phyloP scores from a whole-genome alignment of 2,888 invertebrate species.

The Macrophya alboannulata region DNA sequence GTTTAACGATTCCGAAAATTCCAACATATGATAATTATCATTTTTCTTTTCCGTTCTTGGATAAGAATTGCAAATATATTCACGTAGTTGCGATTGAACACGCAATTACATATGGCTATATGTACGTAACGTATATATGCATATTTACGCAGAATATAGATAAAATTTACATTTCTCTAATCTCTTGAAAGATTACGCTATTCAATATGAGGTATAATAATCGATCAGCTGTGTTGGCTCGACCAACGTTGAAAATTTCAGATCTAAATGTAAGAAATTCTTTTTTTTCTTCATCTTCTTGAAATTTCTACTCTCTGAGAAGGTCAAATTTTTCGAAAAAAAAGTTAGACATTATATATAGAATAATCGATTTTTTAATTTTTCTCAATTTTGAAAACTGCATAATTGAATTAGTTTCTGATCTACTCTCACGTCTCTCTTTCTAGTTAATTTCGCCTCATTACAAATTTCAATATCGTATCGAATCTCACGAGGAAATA shows the following conservation, averaged over 20 bases:
- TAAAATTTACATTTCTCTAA: neutral
- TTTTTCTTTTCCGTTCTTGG: neutral
- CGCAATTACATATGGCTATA: neutral
- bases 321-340: too few relatives aligned
- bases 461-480: too few relatives aligned
- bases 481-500: too few relatives aligned
- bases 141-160: neutral
- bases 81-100: constrained; percentile 22
- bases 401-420: too few relatives aligned
- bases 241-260: neutral
- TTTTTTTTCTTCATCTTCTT: too few relatives aligned
- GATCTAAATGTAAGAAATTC: too few relatives aligned
- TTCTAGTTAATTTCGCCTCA: too few relatives aligned
- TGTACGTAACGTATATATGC: neutral
- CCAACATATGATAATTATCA: neutral
- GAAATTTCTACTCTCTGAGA: too few relatives aligned
- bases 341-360: too few relatives aligned
- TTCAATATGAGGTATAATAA: neutral
- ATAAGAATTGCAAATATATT: constrained; percentile 13
- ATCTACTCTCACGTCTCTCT: too few relatives aligned
- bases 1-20: neutral
- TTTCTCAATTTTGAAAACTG: too few relatives aligned
- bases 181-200: neutral
- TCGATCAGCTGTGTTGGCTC: neutral
- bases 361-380: too few relatives aligned